Percentiles rank a stretch among this genome's conserved stretches.
These are phyloP conservation scores for Rotaria socialis DNA, from an alignment of 2,888 invertebrate species.

Conservation along the genomic window DNA sequence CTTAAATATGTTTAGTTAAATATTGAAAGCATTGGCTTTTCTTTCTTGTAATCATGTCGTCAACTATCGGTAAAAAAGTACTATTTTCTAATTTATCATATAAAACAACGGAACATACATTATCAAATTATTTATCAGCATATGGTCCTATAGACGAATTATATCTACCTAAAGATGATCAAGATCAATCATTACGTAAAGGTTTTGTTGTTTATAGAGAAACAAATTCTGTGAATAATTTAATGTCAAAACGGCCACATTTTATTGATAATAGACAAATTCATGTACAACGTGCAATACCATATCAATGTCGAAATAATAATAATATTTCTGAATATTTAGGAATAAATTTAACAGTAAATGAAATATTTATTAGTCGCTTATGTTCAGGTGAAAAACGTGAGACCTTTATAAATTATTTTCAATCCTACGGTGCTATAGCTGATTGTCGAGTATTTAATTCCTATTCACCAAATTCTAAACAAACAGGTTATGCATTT, in stretches of 20 bases:
- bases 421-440: background rate
- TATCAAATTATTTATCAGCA: background rate
- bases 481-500: slow-evolving; percentile 3
- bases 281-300: background rate
- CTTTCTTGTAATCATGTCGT: background rate
- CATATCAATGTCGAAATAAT: background rate
- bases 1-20: background rate
- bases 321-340: background rate
- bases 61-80: background rate
- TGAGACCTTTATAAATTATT: background rate
- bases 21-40: background rate
- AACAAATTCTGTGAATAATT: background rate
- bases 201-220: slow-evolving; percentile 5
- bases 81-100: background rate
- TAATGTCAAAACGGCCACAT: slow-evolving; percentile 15
- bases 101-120: background rate
- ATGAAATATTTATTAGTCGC: slow-evolving; percentile 35
- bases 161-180: slow-evolving; percentile 19
- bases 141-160: background rate
- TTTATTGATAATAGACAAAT: slow-evolving; percentile 27
- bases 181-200: slow-evolving; percentile 28
- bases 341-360: slow-evolving; percentile 16
- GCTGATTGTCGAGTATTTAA: slow-evolving; percentile 4
- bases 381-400: background rate
- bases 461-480: background rate